These are phyloP conservation scores for Cephus spinipes DNA, from an alignment of 2,888 invertebrate species.

Conservation along the genomic window DNA sequence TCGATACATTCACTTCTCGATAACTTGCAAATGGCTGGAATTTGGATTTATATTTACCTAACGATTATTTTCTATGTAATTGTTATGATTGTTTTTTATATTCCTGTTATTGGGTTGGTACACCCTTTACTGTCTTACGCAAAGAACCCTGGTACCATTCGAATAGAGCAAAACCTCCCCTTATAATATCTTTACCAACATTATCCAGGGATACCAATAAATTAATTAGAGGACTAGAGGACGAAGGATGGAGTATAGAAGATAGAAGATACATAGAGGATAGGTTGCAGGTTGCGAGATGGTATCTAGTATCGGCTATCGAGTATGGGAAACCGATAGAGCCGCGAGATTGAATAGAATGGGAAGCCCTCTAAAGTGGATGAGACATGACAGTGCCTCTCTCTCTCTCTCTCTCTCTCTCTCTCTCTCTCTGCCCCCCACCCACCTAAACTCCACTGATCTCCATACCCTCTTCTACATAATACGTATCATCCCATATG, in stretches of 20 bases:
- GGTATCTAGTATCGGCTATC: neutral
- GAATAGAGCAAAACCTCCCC: neutral
- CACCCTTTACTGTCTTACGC: slow-evolving; percentile 12
- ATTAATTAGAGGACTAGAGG: slow-evolving; percentile 40
- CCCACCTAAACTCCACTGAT: neutral
- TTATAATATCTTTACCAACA: neutral
- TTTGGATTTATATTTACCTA: no score
- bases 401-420: neutral
- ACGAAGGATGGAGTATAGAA: neutral
- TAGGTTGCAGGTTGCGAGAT: neutral
- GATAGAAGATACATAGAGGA: neutral
- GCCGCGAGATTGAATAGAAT: slow-evolving; percentile 51
- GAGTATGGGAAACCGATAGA: slow-evolving; percentile 49
- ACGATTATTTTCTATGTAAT: no score
- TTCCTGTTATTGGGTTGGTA: neutral
- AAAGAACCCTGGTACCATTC: slow-evolving; percentile 2
- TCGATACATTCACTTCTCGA: no score
- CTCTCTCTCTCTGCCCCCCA: neutral
- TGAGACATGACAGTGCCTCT: slow-evolving; percentile 23
- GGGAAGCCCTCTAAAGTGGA: slow-evolving; percentile 51
- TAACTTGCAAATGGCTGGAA: no score
- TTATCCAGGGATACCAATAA: slow-evolving; percentile 9
- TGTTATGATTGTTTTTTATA: neutral
- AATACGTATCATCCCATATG: no score
- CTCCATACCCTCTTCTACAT: no score